Percentiles rank a stretch among this genome's conserved stretches.
These are phyloP conservation scores for Dexiosoma caninum DNA, from an alignment of 2,888 invertebrate genomes.

Conservation along the genomic window DNA sequence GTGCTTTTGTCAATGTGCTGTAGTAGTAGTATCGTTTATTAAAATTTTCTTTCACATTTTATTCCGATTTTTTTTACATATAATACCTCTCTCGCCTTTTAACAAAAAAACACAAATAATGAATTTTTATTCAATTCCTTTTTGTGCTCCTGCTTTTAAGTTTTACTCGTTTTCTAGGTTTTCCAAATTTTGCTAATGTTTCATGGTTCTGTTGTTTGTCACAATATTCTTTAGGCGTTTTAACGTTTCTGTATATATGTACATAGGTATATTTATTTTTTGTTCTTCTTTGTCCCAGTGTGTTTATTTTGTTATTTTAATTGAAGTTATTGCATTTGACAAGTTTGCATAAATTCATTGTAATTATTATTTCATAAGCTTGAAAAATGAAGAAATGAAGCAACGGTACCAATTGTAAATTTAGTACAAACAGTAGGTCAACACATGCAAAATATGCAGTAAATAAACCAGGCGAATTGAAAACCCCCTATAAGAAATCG, in stretches of 20 bases:
- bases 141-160: conserved; percentile 29
- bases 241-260: neutral
- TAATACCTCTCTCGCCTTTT: neutral
- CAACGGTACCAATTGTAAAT: too few species aligned
- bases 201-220: conserved; percentile 51
- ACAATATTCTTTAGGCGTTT: conserved; percentile 49
- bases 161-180: conserved; percentile 38
- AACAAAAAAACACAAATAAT: neutral
- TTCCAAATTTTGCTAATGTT: conserved; percentile 52
- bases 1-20: conserved; percentile 32
- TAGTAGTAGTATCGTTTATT: conserved; percentile 38
- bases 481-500: too few species aligned
- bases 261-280: neutral
- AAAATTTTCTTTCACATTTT: conserved; percentile 20
- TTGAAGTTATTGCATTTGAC: too few species aligned
- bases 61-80: conserved; percentile 8
- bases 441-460: too few species aligned
- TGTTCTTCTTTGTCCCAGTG: conserved; percentile 7
- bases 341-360: too few species aligned
- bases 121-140: conserved; percentile 32
- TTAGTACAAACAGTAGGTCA: too few species aligned
- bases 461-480: too few species aligned
- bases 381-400: too few species aligned
- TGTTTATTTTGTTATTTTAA: conserved; percentile 33
- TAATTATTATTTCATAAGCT: too few species aligned